Evolutionary conservation across 2,888 invertebrate genomes (phyloP).

Genomic region (Trissolcus brochymenae): DNA sequence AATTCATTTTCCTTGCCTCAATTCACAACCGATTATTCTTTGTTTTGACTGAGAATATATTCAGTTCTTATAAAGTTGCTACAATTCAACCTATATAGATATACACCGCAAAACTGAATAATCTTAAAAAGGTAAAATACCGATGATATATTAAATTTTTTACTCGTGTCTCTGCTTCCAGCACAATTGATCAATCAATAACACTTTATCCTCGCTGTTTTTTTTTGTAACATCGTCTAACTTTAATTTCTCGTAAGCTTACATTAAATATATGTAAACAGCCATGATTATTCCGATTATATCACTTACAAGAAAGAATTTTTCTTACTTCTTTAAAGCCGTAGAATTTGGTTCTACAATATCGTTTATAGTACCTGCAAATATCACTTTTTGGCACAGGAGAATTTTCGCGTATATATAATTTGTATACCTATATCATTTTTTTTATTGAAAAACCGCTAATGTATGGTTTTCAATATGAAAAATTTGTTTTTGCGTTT

Average conservation of each 20-base stretch:
- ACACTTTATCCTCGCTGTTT: no score
- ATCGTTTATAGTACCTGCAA: slow-evolving; percentile 45
- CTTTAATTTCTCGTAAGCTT: slow-evolving; percentile 34
- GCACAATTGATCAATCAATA: no score
- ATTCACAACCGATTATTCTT: slow-evolving; percentile 28
- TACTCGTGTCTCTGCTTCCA: no score
- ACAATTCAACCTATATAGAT: background rate
- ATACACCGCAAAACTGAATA: background rate
- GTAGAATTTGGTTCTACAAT: slow-evolving; percentile 40
- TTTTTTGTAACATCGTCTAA: slow-evolving; percentile 9
- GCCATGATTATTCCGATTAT: slow-evolving; percentile 38
- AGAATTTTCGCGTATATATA: slow-evolving; percentile 30
- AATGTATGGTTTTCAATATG: slow-evolving; percentile 44
- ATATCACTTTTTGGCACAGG: slow-evolving; percentile 55
- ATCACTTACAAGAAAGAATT: slow-evolving; percentile 36
- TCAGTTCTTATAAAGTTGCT: background rate
- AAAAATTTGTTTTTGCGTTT: slow-evolving; percentile 26
- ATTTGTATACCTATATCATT: slow-evolving; percentile 19
- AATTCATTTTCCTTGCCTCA: background rate
- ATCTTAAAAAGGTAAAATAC: background rate
- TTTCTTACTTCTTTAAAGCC: slow-evolving; percentile 26
- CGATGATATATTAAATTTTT: no score
- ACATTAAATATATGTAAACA: slow-evolving; percentile 36
- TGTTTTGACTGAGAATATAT: slow-evolving; percentile 3
- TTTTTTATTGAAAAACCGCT: slow-evolving; percentile 33